phyloP scores from a whole-genome alignment of 1,140 invertebrate species.

The Lasioglossum baleicum region DNA sequence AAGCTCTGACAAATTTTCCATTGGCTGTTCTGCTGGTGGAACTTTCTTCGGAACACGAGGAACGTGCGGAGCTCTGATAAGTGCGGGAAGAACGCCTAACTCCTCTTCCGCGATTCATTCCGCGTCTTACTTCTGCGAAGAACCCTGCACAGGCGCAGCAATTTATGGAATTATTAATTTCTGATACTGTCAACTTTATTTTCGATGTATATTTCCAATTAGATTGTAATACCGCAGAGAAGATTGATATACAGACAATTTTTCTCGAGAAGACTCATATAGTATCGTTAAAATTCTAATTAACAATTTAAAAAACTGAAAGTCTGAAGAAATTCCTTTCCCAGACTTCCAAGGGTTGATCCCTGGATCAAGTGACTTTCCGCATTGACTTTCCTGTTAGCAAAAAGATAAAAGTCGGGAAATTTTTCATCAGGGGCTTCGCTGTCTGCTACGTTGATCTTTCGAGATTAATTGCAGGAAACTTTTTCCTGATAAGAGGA shows the following conservation, averaged over 20 bases:
- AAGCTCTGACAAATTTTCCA: slow-evolving; percentile 21
- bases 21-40: background rate
- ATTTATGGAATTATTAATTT: no score
- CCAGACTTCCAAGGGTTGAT: background rate
- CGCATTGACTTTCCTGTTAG: background rate
- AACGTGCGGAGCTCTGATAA: background rate
- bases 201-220: no score
- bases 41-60: background rate
- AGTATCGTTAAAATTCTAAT: no score
- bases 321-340: no score
- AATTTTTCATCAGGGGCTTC: background rate
- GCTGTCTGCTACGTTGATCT: background rate
- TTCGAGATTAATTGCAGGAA: background rate
- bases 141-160: background rate
- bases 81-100: background rate
- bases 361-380: background rate
- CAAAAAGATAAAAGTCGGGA: background rate
- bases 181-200: no score
- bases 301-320: no score
- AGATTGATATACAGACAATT: no score
- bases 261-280: no score
- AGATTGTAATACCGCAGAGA: no score
- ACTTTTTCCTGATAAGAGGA: no score
- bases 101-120: background rate
- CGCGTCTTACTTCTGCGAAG: background rate